phyloP scores from a whole-genome alignment of 2,113 vertebrate species.

The Caranx melampygus region DNA sequence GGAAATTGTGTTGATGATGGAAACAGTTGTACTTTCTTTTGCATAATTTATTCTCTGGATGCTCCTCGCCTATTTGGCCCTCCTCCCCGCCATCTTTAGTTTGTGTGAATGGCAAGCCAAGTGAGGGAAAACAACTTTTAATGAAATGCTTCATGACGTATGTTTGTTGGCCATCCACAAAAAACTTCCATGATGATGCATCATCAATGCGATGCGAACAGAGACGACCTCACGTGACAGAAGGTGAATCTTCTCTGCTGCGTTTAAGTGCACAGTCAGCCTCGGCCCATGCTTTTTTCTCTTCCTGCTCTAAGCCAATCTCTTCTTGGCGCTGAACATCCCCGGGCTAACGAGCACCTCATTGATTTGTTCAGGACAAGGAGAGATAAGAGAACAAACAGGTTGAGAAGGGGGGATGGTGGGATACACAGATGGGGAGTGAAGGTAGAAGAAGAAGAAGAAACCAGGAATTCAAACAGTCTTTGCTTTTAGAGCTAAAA shows the following conservation, averaged over 20 bases:
- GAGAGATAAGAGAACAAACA: constrained; percentile 72
- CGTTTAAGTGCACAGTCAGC: constrained; percentile 1
- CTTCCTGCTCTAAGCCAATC: constrained; percentile 34
- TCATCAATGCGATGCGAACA: too few relatives aligned
- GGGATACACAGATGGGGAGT: neutral
- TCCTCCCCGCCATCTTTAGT: constrained; percentile 34
- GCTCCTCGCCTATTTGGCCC: constrained; percentile 35
- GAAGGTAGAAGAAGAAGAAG: constrained; percentile 21
- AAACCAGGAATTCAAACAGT: constrained; percentile 20
- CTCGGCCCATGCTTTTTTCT: neutral
- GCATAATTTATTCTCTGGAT: constrained; percentile 71
- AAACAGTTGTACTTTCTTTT: constrained; percentile 45
- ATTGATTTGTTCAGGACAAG: constrained; percentile 73
- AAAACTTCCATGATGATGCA: too few relatives aligned
- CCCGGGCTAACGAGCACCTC: constrained; percentile 68
- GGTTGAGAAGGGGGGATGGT: constrained; percentile 37
- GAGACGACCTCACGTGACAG: too few relatives aligned
- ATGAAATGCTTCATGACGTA: constrained; percentile 36
- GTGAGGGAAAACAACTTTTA: constrained; percentile 40
- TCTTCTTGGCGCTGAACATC: constrained; percentile 56
- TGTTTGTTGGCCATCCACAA: too few relatives aligned
- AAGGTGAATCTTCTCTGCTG: neutral
- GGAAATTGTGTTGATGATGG: constrained; percentile 66
- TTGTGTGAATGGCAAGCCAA: constrained; percentile 19
- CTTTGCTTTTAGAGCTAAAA: constrained; percentile 34